A percentile compares a stretch with the other conserved stretches of the same genome.
Evolutionary conservation across 2,888 invertebrate species (phyloP).

Genomic region (Coelinius sp.): DNA sequence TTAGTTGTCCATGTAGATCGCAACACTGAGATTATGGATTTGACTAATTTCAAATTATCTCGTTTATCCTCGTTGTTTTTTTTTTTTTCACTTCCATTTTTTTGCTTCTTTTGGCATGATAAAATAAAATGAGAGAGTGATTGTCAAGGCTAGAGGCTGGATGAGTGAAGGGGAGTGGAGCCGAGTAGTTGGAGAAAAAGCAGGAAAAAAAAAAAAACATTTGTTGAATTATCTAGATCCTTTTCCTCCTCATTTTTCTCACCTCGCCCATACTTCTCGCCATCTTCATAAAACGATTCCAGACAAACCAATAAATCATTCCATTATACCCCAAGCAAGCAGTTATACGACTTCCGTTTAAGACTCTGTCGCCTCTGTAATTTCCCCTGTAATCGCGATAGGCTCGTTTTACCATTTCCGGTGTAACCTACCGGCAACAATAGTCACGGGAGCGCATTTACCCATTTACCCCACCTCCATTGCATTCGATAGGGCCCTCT

Average conservation of each 20-base stretch:
- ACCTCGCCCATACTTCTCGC: slow-evolving; percentile 18
- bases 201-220: background rate
- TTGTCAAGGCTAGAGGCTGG: background rate
- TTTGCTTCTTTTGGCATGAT: background rate
- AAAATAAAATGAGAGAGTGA: background rate
- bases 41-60: slow-evolving; percentile 33
- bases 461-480: background rate
- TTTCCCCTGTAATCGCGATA: slow-evolving; percentile 51
- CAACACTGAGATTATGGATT: slow-evolving; percentile 20
- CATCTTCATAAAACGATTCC: slow-evolving; percentile 18
- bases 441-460: slow-evolving; percentile 27
- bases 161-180: background rate
- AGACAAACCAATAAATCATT: slow-evolving; percentile 47
- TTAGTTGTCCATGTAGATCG: slow-evolving; percentile 26
- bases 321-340: slow-evolving; percentile 34
- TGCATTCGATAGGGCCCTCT: slow-evolving; percentile 6
- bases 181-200: background rate
- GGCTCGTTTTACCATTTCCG: slow-evolving; percentile 46
- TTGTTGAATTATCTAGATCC: slow-evolving; percentile 3
- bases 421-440: slow-evolving; percentile 29
- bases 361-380: slow-evolving; percentile 39
- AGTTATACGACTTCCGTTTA: slow-evolving; percentile 47
- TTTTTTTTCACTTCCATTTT: background rate
- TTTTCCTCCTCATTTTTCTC: slow-evolving; percentile 10
- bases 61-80: slow-evolving; percentile 12